Evolutionary conservation across 2,888 invertebrate genomes (phyloP).

Genomic region (Ormyrus nitidulus): DNA sequence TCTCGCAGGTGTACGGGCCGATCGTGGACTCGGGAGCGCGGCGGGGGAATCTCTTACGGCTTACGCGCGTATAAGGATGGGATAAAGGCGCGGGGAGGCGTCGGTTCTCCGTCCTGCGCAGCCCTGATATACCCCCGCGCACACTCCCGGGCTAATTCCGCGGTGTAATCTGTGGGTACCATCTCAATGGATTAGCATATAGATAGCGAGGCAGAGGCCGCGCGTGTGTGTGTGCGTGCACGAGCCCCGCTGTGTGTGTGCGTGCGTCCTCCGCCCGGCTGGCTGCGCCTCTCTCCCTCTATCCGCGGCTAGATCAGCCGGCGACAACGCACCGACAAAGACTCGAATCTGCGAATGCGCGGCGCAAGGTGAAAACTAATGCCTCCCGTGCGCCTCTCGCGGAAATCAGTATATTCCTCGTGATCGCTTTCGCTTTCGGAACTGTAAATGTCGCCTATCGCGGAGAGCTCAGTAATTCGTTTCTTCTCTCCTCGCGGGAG

Average conservation of each 20-base stretch:
- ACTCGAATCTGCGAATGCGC: conserved; percentile 35
- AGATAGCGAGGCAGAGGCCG: conserved; percentile 69
- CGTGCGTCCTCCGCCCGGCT: not conserved
- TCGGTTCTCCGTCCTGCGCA: conserved; percentile 61
- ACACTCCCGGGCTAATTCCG: conserved; percentile 72
- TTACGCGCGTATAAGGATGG: conserved; percentile 67
- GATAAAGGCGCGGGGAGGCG: conserved; percentile 63
- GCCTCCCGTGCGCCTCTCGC: not conserved
- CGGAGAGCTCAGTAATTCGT: too few relatives aligned
- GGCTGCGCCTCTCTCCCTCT: not conserved
- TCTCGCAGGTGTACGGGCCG: not conserved
- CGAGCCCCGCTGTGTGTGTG: not conserved
- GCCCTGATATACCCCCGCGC: conserved; percentile 63
- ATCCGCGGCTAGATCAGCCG: conserved; percentile 18
- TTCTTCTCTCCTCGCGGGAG: too few relatives aligned
- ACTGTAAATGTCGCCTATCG: too few relatives aligned
- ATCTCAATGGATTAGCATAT: conserved; percentile 76
- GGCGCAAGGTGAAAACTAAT: conserved; percentile 29
- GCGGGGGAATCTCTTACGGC: conserved; percentile 60
- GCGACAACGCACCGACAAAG: conserved; percentile 38
- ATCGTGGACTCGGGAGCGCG: conserved; percentile 49
- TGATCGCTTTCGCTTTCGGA: too few relatives aligned
- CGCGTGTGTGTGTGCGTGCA: not conserved
- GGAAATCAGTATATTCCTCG: too few relatives aligned
- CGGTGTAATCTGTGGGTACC: conserved; percentile 75